A percentile compares a stretch with the other conserved stretches of the same genome.
phyloP scores from a whole-genome alignment of 2,113 vertebrate species.

The Pelobates fuscus region DNA sequence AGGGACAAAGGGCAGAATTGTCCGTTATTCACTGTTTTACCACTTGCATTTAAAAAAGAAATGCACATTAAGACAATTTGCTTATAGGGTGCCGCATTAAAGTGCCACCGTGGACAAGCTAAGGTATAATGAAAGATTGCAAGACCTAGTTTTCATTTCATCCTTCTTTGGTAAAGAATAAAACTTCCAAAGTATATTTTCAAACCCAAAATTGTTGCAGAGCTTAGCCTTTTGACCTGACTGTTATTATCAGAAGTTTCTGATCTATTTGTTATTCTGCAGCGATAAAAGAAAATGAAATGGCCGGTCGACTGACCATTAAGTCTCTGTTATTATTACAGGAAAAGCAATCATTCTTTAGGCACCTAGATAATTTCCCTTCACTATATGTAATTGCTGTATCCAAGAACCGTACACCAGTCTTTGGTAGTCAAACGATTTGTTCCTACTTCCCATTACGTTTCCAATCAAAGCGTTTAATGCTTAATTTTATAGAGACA shows the following conservation, averaged over 20 bases:
- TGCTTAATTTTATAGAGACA: constrained; percentile 39
- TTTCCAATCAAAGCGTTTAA: constrained; percentile 48
- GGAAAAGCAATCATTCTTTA: constrained; percentile 45
- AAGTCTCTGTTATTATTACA: constrained; percentile 41
- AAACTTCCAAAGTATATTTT: neutral
- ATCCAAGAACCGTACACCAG: constrained; percentile 25
- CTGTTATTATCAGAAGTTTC: constrained; percentile 18
- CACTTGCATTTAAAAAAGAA: too few species aligned
- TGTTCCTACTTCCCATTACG: constrained; percentile 41
- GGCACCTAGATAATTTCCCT: constrained; percentile 22
- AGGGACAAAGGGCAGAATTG: too few species aligned
- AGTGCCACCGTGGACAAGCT: too few species aligned
- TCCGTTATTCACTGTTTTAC: too few species aligned
- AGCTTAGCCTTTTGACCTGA: neutral
- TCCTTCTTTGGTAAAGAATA: too few species aligned
- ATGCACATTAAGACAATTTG: too few species aligned
- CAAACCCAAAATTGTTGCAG: neutral
- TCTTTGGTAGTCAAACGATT: constrained; percentile 11
- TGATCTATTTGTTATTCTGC: constrained; percentile 40
- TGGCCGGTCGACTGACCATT: constrained; percentile 17
- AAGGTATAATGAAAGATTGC: too few species aligned
- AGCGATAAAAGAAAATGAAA: constrained; percentile 29
- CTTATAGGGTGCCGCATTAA: too few species aligned
- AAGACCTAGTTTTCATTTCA: too few species aligned
- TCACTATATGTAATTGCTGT: constrained; percentile 8